Conservation (phyloP, 1,140 invertebrate species). For the Melitaea cinxia region DNA sequence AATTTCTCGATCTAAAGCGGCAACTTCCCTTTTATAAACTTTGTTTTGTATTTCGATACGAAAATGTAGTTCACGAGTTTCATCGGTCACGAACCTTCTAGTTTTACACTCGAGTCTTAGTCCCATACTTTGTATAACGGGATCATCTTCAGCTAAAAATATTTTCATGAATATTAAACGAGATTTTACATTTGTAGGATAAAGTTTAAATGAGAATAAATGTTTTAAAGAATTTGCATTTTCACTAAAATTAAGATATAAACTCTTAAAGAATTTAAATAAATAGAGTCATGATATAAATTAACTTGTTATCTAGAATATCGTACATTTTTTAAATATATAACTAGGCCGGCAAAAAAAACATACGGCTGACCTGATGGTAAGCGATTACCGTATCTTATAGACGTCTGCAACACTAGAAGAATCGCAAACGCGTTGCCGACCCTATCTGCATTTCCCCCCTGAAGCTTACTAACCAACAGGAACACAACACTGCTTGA, state of each 20-base stretch:
- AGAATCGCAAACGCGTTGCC: too few relatives aligned
- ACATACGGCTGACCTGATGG: too few relatives aligned
- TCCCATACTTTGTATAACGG: conserved; percentile 93
- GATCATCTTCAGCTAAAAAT: conserved; percentile 86
- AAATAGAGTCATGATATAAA: background rate
- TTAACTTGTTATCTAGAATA: too few relatives aligned
- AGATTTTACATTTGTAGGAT: background rate
- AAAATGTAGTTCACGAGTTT: conserved; percentile 90
- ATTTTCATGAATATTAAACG: conserved; percentile 1
- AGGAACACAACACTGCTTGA: too few relatives aligned
- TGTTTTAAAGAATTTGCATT: background rate
- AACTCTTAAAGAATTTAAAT: background rate
- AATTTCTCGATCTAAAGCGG: conserved; percentile 91
- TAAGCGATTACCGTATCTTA: too few relatives aligned
- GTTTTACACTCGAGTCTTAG: conserved; percentile 94
- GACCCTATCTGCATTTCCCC: too few relatives aligned
- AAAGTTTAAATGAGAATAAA: background rate
- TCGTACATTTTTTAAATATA: too few relatives aligned
- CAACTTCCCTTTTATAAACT: conserved; percentile 92
- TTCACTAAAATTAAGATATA: background rate
- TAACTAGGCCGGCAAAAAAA: too few relatives aligned
- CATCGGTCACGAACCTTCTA: conserved; percentile 87
- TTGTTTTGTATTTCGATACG: conserved; percentile 95
- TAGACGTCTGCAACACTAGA: too few relatives aligned
- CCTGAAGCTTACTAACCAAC: too few relatives aligned